Percentiles rank a stretch among this genome's conserved stretches.
These are phyloP conservation scores for Protosalanx chinensis DNA, from an alignment of 2,797 vertebrate species.

Conservation along the genomic window DNA sequence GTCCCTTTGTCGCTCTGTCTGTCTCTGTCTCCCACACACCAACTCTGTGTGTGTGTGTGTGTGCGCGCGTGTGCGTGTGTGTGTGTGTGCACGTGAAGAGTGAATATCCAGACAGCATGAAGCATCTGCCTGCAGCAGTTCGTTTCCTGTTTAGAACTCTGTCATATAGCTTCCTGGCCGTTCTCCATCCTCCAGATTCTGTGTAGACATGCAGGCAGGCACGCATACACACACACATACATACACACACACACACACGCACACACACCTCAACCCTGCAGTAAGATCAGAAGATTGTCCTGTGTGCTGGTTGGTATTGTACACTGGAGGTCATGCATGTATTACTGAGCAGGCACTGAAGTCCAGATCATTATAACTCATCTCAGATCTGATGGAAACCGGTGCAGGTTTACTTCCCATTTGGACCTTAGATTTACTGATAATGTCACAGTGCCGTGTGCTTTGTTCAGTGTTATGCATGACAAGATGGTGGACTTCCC, in stretches of 20 bases:
- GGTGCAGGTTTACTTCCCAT: neutral
- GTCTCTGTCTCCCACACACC: conserved; percentile 9
- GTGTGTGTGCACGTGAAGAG: neutral
- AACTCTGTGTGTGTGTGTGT: neutral
- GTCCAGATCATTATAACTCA: too few species aligned
- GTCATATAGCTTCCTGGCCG: neutral
- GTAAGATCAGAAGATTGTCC: too few species aligned
- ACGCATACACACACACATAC: conserved; percentile 13
- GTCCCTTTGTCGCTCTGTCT: conserved; percentile 7
- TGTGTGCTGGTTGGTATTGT: too few species aligned
- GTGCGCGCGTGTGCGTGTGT: neutral
- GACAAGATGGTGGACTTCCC: too few species aligned
- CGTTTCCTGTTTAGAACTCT: conserved; percentile 10
- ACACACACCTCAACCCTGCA: neutral
- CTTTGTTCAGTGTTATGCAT: too few species aligned
- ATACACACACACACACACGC: neutral
- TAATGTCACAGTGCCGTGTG: too few species aligned
- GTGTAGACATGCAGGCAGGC: conserved; percentile 25
- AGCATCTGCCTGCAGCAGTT: neutral
- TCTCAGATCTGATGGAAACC: too few species aligned
- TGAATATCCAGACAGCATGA: neutral
- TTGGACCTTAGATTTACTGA: too few species aligned
- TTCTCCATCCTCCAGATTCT: too few species aligned
- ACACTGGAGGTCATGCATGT: too few species aligned
- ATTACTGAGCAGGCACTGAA: too few species aligned